A percentile compares a stretch with the other conserved stretches of the same genome.
Conservation (phyloP, 2,797 vertebrate genomes). For the Holocentrus rufus region DNA sequence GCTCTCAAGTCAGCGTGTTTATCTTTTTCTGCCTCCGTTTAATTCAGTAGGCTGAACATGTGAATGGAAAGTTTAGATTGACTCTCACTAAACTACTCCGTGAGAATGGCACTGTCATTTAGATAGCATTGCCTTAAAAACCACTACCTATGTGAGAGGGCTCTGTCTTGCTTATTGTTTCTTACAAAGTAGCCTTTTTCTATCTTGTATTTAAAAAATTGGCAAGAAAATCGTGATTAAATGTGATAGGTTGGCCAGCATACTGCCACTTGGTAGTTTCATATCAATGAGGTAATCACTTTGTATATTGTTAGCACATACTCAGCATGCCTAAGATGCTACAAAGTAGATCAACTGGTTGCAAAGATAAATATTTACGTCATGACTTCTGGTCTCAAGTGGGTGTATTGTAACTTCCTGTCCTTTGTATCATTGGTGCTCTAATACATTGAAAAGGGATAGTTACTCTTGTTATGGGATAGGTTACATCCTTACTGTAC, state of each 20-base stretch:
- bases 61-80: not conserved
- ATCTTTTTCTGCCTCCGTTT: not conserved
- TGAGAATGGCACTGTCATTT: not conserved
- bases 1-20: too few relatives aligned
- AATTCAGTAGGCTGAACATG: not conserved
- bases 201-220: not conserved
- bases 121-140: slow-evolving; percentile 29
- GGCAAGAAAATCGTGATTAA: slow-evolving; percentile 4
- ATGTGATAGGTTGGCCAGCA: not conserved
- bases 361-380: not conserved
- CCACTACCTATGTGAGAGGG: slow-evolving; percentile 3
- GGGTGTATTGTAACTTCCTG: not conserved
- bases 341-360: not conserved
- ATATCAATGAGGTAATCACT: not conserved
- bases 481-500: slow-evolving; percentile 49
- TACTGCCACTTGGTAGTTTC: not conserved
- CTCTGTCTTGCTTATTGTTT: not conserved
- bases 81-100: not conserved
- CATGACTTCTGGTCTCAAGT: not conserved
- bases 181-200: slow-evolving; percentile 12
- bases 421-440: slow-evolving; percentile 38
- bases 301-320: slow-evolving; percentile 4
- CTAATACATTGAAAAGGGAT: slow-evolving; percentile 47
- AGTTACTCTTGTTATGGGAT: slow-evolving; percentile 52
- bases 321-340: not conserved